Base-by-base conservation (phyloP, 1,140 invertebrate species). In the Drosophila varians region DNA sequence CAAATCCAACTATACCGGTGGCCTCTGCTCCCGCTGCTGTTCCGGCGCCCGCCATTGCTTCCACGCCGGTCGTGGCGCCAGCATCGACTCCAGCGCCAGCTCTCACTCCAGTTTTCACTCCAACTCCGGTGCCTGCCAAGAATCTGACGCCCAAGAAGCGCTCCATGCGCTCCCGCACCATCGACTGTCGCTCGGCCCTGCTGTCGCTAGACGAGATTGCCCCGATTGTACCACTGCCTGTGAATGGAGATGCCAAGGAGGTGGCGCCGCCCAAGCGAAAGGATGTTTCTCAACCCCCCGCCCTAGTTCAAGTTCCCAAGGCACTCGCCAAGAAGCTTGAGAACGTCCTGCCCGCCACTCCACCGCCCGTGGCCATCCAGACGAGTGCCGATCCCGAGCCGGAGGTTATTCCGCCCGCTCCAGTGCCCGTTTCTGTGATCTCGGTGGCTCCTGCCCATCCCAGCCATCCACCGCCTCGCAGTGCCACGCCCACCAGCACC, bases 81-180 rank as follows among this genome's bases (percentile, higher is more conserved):
- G 28, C 42, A 3, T 3, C 34, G 12, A 5, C 46, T n/a, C 14
- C 40, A 5, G 16, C 23, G 1, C 23, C 23, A 1, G 25, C 40
- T 49, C 19, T 25, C n/a, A 0, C 6, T 3, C 19, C 53, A 4
- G 2, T 34, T n/a, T 16, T 49, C 23, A 26, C 36, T 0, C 7
- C 45, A 4, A 21, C 3, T 3, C 25, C 53, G 28, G 28, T 31
- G 28, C 38, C 49, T 16, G 31, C 11, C 16, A 78, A 78, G 51
- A 64, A 84, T 21, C 25, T 73, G 5, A 70, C 68, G 52, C 75
- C 84, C 57, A 83, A 86, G 60, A 79, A 83, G 56, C 80, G 87
- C 18, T 83, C 65, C 25, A 87, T 78, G 66, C 82, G 84, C 28
- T 89, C 89, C 12, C 86, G 77, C 19, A 87, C 86, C 8, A 75